Percentiles rank a stretch among this genome's conserved stretches.
Evolutionary conservation across 2,888 invertebrate genomes (phyloP).

Genomic region (Cordilura impudica): DNA sequence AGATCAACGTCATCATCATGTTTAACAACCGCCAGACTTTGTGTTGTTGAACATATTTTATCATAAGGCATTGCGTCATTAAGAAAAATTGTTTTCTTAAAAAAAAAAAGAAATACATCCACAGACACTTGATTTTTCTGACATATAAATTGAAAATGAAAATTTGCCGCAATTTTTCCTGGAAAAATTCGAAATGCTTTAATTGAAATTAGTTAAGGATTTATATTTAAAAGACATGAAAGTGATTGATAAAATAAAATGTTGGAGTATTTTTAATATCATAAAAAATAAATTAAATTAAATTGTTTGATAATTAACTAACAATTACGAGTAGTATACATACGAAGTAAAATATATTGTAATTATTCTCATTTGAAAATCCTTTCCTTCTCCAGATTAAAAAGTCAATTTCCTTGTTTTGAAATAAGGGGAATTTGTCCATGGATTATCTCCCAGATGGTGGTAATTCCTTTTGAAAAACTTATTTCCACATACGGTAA

Average conservation of each 20-base stretch:
- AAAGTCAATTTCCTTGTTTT: slow-evolving; percentile 25
- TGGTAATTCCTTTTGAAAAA: slow-evolving; percentile 34
- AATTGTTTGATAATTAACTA: too few species aligned
- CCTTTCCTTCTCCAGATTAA: neutral
- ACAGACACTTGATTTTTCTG: slow-evolving; percentile 56
- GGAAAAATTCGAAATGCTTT: slow-evolving; percentile 67
- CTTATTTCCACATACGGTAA: neutral
- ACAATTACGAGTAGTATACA: too few species aligned
- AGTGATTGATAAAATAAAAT: slow-evolving; percentile 1
- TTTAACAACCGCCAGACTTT: slow-evolving; percentile 24
- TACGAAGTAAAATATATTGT: neutral
- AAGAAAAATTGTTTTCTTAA: slow-evolving; percentile 44
- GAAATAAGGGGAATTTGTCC: neutral
- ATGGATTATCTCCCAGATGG: slow-evolving; percentile 18
- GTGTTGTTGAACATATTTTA: neutral
- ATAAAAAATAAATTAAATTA: too few species aligned
- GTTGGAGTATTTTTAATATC: too few species aligned
- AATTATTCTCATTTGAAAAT: neutral
- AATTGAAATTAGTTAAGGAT: slow-evolving; percentile 68
- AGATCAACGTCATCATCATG: slow-evolving; percentile 27
- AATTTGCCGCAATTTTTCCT: slow-evolving; percentile 66
- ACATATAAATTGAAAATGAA: slow-evolving; percentile 58
- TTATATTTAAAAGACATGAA: slow-evolving; percentile 36
- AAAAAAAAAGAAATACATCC: slow-evolving; percentile 17
- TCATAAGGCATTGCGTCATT: slow-evolving; percentile 57